These are phyloP conservation scores for Catalaphyllia jardinei DNA, from an alignment of 64 coral and sea anemone species.

Conservation along the genomic window DNA sequence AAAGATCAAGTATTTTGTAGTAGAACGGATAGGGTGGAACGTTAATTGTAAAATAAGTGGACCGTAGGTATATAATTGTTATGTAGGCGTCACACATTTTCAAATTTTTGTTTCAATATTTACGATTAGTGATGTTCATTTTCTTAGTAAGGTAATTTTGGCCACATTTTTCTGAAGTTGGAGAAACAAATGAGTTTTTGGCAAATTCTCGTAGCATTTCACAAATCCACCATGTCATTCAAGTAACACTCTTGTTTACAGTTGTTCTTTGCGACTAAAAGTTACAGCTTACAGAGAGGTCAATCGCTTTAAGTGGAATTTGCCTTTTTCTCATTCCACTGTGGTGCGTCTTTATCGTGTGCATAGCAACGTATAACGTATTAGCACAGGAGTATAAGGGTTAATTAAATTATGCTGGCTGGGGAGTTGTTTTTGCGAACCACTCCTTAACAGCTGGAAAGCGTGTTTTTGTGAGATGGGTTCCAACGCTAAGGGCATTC, in stretches of 20 bases:
- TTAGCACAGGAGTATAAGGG: no score
- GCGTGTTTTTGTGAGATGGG: background rate
- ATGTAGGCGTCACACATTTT: background rate
- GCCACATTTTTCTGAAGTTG: no score
- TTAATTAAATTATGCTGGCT: no score
- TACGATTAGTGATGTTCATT: background rate
- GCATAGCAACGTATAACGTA: no score
- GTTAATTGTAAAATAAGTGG: slow-evolving; percentile 28
- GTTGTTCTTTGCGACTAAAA: no score
- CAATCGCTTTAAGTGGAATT: no score
- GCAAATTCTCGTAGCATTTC: background rate
- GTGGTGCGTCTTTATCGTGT: no score
- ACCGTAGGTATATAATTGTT: slow-evolving; percentile 7
- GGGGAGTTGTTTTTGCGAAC: background rate
- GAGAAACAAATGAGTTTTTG: no score
- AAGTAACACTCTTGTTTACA: background rate
- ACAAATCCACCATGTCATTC: background rate
- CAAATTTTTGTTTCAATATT: background rate
- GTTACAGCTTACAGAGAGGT: no score
- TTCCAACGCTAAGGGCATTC: background rate
- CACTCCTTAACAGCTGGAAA: background rate
- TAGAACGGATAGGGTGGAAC: background rate
- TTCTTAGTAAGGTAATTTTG: background rate
- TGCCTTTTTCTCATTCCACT: no score
- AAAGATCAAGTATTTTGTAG: background rate